These are phyloP conservation scores for Pollachius pollachius DNA, from an alignment of 2,113 vertebrate genomes.

Conservation along the genomic window DNA sequence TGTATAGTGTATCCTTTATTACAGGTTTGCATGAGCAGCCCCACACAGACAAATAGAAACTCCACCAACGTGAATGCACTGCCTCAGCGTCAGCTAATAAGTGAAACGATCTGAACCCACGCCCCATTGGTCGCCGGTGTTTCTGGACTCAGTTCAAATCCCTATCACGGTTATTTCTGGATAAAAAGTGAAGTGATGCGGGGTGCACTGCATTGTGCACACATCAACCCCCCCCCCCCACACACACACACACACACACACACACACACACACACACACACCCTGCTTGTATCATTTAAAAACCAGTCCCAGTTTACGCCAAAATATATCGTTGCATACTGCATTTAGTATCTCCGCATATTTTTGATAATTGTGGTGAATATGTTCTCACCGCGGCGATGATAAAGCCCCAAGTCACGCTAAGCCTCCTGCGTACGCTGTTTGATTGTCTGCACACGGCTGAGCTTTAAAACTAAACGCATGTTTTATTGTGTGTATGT, in stretches of 20 bases:
- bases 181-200: slow-evolving; percentile 4
- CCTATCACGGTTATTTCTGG: too few relatives aligned
- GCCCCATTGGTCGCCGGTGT: slow-evolving; percentile 46
- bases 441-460: not conserved
- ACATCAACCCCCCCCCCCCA: slow-evolving; percentile 24
- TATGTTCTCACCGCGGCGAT: slow-evolving; percentile 44
- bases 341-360: slow-evolving; percentile 58
- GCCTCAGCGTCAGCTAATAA: slow-evolving; percentile 21
- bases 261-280: not conserved
- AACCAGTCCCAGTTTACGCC: slow-evolving; percentile 37
- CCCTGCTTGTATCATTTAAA: slow-evolving; percentile 32
- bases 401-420: slow-evolving; percentile 27
- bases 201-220: slow-evolving; percentile 5
- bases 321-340: slow-evolving; percentile 47
- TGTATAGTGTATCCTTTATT: too few relatives aligned
- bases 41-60: slow-evolving; percentile 1
- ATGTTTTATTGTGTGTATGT: not conserved
- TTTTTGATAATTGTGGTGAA: slow-evolving; percentile 55
- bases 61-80: slow-evolving; percentile 19
- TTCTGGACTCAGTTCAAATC: slow-evolving; percentile 35
- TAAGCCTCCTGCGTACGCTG: not conserved
- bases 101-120: slow-evolving; percentile 46
- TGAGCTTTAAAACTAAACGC: slow-evolving; percentile 17
- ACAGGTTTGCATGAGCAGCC: not conserved
- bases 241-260: too few relatives aligned